Evolutionary conservation across 37 sponge, comb jelly and placozoan species (phyloP), one percentile per base, ranked within the genome.

Genomic region (Hormiphora californensis): DNA sequence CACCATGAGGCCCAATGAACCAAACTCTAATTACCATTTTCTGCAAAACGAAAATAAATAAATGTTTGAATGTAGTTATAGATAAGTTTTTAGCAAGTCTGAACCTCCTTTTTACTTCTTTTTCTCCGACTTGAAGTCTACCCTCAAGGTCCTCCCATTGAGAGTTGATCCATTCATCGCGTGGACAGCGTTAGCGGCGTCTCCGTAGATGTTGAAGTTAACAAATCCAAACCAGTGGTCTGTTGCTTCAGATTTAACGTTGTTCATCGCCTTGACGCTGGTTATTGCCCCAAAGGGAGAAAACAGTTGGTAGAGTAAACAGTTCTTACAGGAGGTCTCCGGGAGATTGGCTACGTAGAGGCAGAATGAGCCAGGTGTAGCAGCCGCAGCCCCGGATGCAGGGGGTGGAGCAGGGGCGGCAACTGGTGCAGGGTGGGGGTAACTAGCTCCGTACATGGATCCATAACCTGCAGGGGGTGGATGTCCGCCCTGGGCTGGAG

Each of bases 151-250:
- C 46, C 91, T 93, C 9, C 94, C 94, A n/a, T 95, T 89, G n/a
- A 89, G 44, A 28, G 78, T 35, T 54, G 61, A 86, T 38, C 92
- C 92, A 54, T 93, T 92, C 32, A 95, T 87, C 22, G 41, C 31
- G 44, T 85, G 28, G 27, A 95, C 91, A 12, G 96, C 92, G 0
- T 63, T 36, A 63, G 27, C 91, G 0, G 96, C 96, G 25, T 95
- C 94, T 25, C 89, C 92, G 39, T 95, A 93, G 69, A 88, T 92
- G 25, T 89, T 41, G 92, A 95, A 93, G 87, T 93, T 95, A 17
- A 95, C 96, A 95, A 95, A 95, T 0, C 92, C 96, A 85, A 87
- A 95, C 27, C 94, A 86, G 39, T 91, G 92, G 9, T 85, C 86
- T 8, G 89, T 89, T 0, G 36, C 54, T 11, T 93, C 94, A 38